Base-by-base conservation (phyloP, 2,113 vertebrate species). In the Corythornis cristatus region DNA sequence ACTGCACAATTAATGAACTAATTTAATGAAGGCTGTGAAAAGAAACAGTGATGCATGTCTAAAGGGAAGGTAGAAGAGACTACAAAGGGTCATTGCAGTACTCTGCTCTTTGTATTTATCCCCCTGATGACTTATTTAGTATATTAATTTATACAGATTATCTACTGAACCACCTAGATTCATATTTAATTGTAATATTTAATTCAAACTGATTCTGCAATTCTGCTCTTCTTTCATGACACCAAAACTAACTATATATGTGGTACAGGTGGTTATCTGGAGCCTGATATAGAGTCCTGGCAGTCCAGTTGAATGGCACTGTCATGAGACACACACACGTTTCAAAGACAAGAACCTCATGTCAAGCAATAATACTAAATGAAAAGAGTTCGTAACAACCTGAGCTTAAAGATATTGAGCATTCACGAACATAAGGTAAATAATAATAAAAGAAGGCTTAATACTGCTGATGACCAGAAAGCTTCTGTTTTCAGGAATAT, bases 71-170 rank as follows among this genome's bases (percentile, higher is more conserved):
- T 70, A 86, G 64, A 87, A 82, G n/a, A 58, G 15, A 58, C 53
- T 66, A 33, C 23, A 77, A 88, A 64, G 56, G 51, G 64, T 86
- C 72, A 64, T 48, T 89, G 71, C 64, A 95, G 73, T 83, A 43
- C 80, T 91, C 48, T 78, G 56, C 16, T 91, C 74, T 96, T 88
- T 5, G 8, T 90, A 91, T 95, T 95, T 94, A 93, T 94, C 64
- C 95, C 75, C 40, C 87, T 72, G 60, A 88, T 86, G 28, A 70
- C 31, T 76, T 96, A 89, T 95, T 96, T 80, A 79, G 93, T 62
- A 50, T 40, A 71, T 75, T 88, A 42, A 75, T 93, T 96, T 92
- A 93, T 80, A 94, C 29, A 92, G 11, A 71, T 88, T 90, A 87
- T 87, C 81, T 92, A 37, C 40, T 53, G 48, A 75, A 61, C 11